A percentile compares a stretch with the other conserved stretches of the same genome.
These are phyloP conservation scores for Phylloscopus whistleri DNA, from an alignment of 2,113 vertebrate species.

Conservation along the genomic window DNA sequence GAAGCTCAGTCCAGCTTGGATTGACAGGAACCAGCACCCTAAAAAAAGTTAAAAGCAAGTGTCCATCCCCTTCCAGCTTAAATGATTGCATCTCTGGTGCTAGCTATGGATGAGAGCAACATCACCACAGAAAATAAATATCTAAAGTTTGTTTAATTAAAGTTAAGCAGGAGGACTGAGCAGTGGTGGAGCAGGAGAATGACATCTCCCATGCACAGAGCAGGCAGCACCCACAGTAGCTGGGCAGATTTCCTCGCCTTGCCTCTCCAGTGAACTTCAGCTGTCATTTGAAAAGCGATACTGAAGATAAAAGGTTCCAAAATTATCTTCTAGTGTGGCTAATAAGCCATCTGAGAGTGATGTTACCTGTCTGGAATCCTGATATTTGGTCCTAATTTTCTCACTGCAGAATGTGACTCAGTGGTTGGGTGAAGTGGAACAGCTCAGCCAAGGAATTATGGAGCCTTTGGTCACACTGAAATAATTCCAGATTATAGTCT, in stretches of 20 bases:
- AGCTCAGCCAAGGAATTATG: fast-evolving
- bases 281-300: background rate
- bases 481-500: background rate
- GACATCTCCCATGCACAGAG: background rate
- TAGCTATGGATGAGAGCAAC: background rate
- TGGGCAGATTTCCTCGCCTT: background rate
- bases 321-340: background rate
- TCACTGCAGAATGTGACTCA: background rate
- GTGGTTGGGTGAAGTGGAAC: background rate
- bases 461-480: background rate
- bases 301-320: background rate
- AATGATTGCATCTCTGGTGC: background rate
- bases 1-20: slow-evolving; percentile 3
- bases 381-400: background rate
- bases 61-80: background rate
- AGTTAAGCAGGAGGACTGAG: background rate
- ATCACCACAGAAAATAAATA: background rate
- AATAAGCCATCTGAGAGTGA: background rate
- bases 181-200: background rate
- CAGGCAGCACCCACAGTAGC: background rate
- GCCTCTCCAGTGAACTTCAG: background rate
- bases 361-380: background rate
- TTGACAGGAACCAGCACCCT: background rate
- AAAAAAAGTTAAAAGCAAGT: background rate
- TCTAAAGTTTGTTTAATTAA: background rate